Evolutionary conservation across 1,140 invertebrate species (phyloP).

Genomic region (Gryon sp.): DNA sequence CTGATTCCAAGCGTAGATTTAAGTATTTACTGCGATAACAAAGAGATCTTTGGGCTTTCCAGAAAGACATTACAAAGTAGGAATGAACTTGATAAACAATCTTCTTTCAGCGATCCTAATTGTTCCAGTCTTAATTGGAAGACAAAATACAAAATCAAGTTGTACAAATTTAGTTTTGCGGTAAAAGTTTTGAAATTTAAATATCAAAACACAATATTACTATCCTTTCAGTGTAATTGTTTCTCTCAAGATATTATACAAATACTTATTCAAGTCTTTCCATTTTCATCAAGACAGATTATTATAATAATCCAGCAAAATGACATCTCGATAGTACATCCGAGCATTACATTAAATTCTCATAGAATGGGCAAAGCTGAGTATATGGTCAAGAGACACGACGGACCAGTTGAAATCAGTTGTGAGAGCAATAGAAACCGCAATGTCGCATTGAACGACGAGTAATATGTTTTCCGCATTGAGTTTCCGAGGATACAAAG

Average conservation of each 20-base stretch:
- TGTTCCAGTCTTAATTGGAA: constrained; percentile 8
- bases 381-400: constrained; percentile 42
- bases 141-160: neutral
- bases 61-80: neutral
- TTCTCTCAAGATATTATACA: no score
- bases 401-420: constrained; percentile 52
- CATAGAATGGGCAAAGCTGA: constrained; percentile 29
- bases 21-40: constrained; percentile 21
- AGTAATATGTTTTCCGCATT: constrained; percentile 63
- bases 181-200: no score
- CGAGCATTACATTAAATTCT: no score
- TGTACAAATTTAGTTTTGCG: neutral
- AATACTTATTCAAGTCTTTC: no score
- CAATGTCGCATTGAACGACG: constrained; percentile 42
- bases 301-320: no score
- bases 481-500: constrained; percentile 53
- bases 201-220: no score
- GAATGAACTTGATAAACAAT: constrained; percentile 10
- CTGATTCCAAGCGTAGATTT: constrained; percentile 14
- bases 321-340: no score
- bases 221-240: no score
- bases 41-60: neutral
- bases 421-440: constrained; percentile 43
- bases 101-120: neutral
- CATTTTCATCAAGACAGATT: no score